Evolutionary conservation across 2,797 vertebrate species (phyloP).

Genomic region (Lepilemur septentrionalis): DNA sequence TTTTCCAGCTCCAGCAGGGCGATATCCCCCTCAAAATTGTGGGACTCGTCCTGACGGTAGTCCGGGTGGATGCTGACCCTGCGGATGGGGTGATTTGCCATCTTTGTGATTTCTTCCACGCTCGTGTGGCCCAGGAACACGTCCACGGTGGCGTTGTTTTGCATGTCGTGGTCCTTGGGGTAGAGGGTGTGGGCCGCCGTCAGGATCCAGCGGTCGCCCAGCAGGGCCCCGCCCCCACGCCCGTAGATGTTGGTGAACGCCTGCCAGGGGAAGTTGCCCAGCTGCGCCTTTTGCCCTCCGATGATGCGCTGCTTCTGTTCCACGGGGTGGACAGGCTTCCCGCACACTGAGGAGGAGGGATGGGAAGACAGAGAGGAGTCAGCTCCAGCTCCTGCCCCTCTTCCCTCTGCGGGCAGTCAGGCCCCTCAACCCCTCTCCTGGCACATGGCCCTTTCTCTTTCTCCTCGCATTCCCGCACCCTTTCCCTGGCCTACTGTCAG

Average conservation of each 20-base stretch:
- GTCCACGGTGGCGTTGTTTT: conserved; percentile 4
- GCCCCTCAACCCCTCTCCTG: background rate
- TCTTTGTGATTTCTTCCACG: background rate
- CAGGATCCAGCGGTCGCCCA: conserved; percentile 86
- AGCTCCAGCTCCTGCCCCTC: background rate
- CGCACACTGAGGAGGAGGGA: conserved; percentile 82
- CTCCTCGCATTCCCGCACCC: background rate
- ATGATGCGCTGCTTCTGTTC: conserved; percentile 77
- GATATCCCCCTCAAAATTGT: conserved; percentile 84
- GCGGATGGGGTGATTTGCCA: conserved; percentile 77
- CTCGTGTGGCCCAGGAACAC: conserved; percentile 85
- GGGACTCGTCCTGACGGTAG: conserved; percentile 72
- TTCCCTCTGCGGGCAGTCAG: background rate
- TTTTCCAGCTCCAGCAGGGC: conserved; percentile 85
- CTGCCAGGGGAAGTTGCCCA: conserved; percentile 88
- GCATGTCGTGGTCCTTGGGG: conserved; percentile 58
- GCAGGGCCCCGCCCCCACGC: conserved; percentile 82
- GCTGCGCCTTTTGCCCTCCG: conserved; percentile 70
- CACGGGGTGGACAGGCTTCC: conserved; percentile 78
- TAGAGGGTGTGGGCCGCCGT: conserved; percentile 85
- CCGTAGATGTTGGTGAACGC: conserved; percentile 74
- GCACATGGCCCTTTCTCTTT: background rate
- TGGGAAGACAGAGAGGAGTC: background rate
- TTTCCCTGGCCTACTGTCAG: background rate
- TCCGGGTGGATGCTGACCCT: conserved; percentile 81